phyloP scores from a whole-genome alignment of 2,888 invertebrate species.

The Trissolcus brochymenae region DNA sequence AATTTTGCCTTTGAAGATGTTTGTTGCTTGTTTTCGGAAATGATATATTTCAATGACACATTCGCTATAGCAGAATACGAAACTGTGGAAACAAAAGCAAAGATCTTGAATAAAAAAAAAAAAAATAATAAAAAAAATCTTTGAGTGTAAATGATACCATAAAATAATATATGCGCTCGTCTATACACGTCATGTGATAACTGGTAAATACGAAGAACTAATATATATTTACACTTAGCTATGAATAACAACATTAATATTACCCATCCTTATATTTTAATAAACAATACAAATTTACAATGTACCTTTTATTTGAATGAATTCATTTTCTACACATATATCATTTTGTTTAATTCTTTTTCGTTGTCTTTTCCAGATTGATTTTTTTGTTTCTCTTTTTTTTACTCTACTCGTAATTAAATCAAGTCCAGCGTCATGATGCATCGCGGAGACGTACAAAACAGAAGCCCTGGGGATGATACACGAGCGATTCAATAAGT shows the following conservation, averaged over 20 bases:
- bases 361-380: conserved; percentile 55
- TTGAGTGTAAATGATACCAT: conserved; percentile 8
- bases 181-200: conserved; percentile 15
- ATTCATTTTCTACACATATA: conserved; percentile 46
- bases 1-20: conserved; percentile 1
- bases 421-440: conserved; percentile 29
- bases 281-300: conserved; percentile 50
- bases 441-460: conserved; percentile 34
- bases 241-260: conserved; percentile 32
- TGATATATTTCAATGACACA: background rate
- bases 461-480: conserved; percentile 2
- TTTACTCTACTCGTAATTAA: conserved; percentile 44
- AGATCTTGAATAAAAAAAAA: background rate
- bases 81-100: background rate
- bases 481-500: conserved; percentile 9
- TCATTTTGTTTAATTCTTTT: conserved; percentile 22
- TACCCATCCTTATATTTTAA: conserved; percentile 53
- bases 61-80: background rate
- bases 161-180: conserved; percentile 8
- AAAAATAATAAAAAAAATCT: background rate
- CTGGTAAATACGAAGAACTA: conserved; percentile 14
- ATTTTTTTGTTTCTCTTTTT: background rate
- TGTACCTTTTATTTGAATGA: conserved; percentile 38
- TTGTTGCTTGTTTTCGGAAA: conserved; percentile 13
- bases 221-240: conserved; percentile 35